Base-by-base conservation (phyloP, 2,113 vertebrate genomes). In the Eubucco bourcierii region DNA sequence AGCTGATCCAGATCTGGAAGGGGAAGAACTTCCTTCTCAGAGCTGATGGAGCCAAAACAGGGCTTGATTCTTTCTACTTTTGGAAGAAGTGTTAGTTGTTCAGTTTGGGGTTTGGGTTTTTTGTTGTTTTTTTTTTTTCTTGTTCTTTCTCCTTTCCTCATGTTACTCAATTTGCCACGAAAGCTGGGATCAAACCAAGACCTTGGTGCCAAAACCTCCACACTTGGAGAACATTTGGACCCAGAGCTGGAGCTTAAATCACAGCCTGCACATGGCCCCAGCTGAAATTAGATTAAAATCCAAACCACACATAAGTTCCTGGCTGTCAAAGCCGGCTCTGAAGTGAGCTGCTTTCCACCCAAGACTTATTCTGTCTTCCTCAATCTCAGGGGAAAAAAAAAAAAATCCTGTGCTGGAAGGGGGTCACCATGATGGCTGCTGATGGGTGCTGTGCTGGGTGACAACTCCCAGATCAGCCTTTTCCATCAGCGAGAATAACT, bases 131-230 rank as follows among this genome's bases (percentile, higher is more conserved):
- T 16, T 4, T 27, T 5, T 3, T 9, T 46, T 34, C 59, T 46
- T 6, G 20, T 28, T 79, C 64, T 79, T 73, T 87, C 87, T 68
- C 47, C 37, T 77, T 44, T 66, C 85, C 79, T 87, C 72, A 20
- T 59, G 21, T 91, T 93, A 91, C 94, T 92, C 95, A 93, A 88
- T 94, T 88, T 90, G 58, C 90, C 86, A 11, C 72, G 65, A 82
- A 86, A 84, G 63, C 76, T 84, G 90, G 87, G 94, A 80, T 65
- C 71, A 82, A 76, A 88, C 87, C 87, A 87, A 87, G n/a, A 23
- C 46, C 41, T 71, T 60, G 50, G 39, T 90, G 95, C 94, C 94
- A 89, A 94, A 95, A 47, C 91, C 87, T 85, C 89, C 1, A 1
- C 78, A 2, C 68, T 84, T 77, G 80, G 91, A 90, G 86, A 88